A percentile compares a stretch with the other conserved stretches of the same genome.
Conservation (phyloP, 2,113 vertebrate species). For the Mystacornis crossleyi region DNA sequence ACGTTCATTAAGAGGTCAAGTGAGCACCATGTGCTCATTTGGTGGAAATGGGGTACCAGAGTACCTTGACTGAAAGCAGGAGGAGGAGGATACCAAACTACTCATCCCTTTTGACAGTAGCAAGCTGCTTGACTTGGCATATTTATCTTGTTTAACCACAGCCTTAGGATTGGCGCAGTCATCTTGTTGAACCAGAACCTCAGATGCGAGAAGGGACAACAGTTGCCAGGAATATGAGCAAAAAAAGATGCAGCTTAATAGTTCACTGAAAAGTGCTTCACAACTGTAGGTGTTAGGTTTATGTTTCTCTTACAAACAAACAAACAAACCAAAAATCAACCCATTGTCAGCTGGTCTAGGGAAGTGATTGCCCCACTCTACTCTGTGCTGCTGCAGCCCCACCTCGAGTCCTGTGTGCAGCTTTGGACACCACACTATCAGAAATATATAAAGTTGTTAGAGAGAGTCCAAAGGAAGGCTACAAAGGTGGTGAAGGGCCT, state of each 20-base stretch:
- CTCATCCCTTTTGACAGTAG: background rate
- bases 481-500: accelerated
- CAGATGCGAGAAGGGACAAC: background rate
- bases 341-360: background rate
- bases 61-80: background rate
- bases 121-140: background rate
- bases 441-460: background rate
- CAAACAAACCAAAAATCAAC: background rate
- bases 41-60: background rate
- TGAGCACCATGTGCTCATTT: background rate
- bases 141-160: background rate
- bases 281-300: background rate
- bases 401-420: background rate
- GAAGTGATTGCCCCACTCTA: background rate
- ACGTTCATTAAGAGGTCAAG: background rate
- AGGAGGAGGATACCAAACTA: background rate
- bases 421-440: background rate
- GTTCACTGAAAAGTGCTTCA: background rate
- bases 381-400: background rate
- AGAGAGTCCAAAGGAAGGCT: background rate
- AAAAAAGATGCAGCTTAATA: background rate
- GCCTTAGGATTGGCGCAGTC: background rate
- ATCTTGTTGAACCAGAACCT: background rate
- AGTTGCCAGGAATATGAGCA: background rate
- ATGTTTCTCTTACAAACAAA: background rate